Conservation (phyloP, 2,888 invertebrate genomes). For the Oasisia sp. region DNA sequence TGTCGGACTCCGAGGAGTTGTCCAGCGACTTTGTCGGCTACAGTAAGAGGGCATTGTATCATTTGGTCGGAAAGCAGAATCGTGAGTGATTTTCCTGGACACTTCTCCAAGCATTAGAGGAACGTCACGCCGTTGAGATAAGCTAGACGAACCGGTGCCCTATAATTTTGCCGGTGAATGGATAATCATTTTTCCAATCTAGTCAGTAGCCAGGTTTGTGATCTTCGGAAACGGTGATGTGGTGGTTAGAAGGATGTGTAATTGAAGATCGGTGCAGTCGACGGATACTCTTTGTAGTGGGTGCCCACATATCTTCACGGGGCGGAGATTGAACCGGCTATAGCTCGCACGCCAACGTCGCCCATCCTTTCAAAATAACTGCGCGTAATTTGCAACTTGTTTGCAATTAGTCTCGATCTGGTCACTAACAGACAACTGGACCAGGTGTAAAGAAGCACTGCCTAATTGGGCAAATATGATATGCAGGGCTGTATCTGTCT, state of each 20-base stretch:
- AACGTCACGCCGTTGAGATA: not conserved
- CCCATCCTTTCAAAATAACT: not conserved
- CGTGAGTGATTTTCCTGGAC: not conserved
- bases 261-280: not conserved
- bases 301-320: not conserved
- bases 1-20: not conserved
- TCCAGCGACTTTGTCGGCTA: not conserved
- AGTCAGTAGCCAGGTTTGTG: not conserved
- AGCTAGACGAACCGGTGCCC: not conserved
- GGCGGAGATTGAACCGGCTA: not conserved
- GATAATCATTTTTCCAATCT: not conserved
- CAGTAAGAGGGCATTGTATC: not conserved
- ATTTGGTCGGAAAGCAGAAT: not conserved
- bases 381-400: not conserved
- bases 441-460: not conserved
- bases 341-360: not conserved
- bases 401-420: slow-evolving; percentile 3
- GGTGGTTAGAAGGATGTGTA: not conserved
- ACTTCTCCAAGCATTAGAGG: not conserved
- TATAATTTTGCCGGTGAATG: slow-evolving; percentile 11
- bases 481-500: not conserved
- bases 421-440: not conserved
- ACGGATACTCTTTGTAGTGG: not conserved
- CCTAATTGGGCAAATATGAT: slow-evolving; percentile 2
- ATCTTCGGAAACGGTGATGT: not conserved